These are phyloP conservation scores for Philotrypesis tridentata DNA, from an alignment of 1,140 invertebrate genomes.

Conservation along the genomic window DNA sequence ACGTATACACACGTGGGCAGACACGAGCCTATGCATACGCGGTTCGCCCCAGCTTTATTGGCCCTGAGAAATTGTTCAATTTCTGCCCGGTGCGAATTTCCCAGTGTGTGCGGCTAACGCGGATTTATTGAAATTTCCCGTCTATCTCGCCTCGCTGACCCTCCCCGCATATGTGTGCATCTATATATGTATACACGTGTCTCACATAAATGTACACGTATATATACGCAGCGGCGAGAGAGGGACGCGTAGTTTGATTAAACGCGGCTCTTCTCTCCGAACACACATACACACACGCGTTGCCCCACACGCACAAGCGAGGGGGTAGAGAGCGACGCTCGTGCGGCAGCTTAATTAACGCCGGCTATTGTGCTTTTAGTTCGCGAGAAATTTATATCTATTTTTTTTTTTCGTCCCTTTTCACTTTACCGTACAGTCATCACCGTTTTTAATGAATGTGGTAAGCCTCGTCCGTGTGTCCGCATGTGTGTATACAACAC, in stretches of 20 bases:
- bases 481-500: no score
- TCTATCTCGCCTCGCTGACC: neutral
- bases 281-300: no score
- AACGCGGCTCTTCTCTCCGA: constrained; percentile 15
- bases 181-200: neutral
- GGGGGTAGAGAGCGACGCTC: neutral
- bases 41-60: neutral
- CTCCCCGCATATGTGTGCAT: neutral
- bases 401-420: neutral
- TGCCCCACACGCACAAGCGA: no score
- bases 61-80: constrained; percentile 44
- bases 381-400: neutral
- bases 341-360: constrained; percentile 28
- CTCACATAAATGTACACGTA: neutral
- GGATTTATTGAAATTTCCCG: constrained; percentile 36
- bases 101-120: neutral
- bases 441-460: neutral
- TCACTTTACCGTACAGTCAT: neutral
- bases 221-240: no score
- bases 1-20: neutral
- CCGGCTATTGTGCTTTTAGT: constrained; percentile 7
- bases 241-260: constrained; percentile 25
- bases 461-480: neutral
- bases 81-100: constrained; percentile 29
- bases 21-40: neutral